Base-by-base conservation (phyloP, 2,888 invertebrate genomes). In the Rhagium mordax region DNA sequence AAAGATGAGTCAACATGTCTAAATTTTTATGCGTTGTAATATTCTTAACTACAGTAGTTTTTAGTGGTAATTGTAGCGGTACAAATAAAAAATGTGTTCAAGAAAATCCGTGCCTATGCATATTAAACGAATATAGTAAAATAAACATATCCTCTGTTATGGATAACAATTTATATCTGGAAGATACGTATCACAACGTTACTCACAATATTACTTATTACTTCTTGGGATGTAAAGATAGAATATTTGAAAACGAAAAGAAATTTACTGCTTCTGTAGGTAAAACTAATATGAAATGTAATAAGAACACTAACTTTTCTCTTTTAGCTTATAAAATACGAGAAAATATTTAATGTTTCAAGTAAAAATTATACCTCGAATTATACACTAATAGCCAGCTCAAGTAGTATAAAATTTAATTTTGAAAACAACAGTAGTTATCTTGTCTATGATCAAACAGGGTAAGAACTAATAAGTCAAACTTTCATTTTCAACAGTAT, bases 81-180 rank as follows among this genome's bases (percentile, higher is more conserved):
- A 62, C 78, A 18, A 68, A 74, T 55, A 75, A 41, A 41, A 41
- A 72, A 77, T 87, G 87, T 77, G 60, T 73, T 60, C 49, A 79
- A 53, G 18, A 81, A 72, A 77, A 78, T 20, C 74, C 83, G 65
- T 88, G 88, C 76, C 76, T 79, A 48, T 88, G 88, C 71, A 69
- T 76, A 61, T 80, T 87, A 21, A 77, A 84, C 4, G 83, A 86
- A 66, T 84, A 85, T 48, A 78, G 78, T 18, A 84, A 81, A 74
- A 86, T 86, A 62, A 80, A 85, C 76, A 75, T 85, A 74, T 76
- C 80, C 47, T 72, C 72, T 71, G 74, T 78, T 65, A 20, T 78
- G 15, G 68, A 79, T 48, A 67, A 72, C 72, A 81, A 47, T 49
- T 20, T 70, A 29, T 79, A 70, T 51, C 48, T 75, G 20, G 81